Base-by-base conservation (phyloP, 2,888 invertebrate genomes). In the Stratiomys singularior region DNA sequence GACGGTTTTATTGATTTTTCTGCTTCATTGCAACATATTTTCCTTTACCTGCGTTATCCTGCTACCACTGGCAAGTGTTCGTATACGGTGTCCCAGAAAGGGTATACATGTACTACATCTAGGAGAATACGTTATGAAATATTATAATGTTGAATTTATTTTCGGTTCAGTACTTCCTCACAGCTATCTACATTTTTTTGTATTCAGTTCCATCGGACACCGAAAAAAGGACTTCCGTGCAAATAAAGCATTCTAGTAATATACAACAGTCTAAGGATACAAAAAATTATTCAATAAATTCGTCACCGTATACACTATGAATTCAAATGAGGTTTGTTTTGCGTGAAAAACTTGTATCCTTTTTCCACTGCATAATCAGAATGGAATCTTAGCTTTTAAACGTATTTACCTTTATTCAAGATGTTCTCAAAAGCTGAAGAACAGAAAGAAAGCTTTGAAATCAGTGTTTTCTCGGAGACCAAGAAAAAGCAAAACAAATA, bases 1-100 rank as follows among this genome's bases (percentile, higher is more conserved):
- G 74, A 74, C 74, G 37, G 25, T 58, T 74, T 74, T 74, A 74
- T 74, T 58, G 74, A 74, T 74, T 74, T 74, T 74, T 74, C 58
- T 58, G 74, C 58, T 60, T 27, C 58, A 74, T 74, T 74, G 58
- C 21, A 74, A 60, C 58, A 74, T 9, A 74, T 25, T 74, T 60
- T 60, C 27, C 60, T 28, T 74, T 60, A 60, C 60, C 37, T 27
- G 4, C 63, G 13, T 1, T n/a, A 15, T 63, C 15, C 23, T 25
- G 23, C 3, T 11, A n/a, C 5, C 11, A 60, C 25, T 25, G 23
- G 60, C 27, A 63, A 13, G 27, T 5, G 3, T 52, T 52, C 18
- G 7, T 15, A 4, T 3, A 37, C 9, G 3, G 15, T 52, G 52
- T 18, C n/a, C 52, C 18, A 18, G 18, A 52, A 52, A 18, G 15